These are phyloP conservation scores for Hetaerina titia DNA, from an alignment of 2,888 invertebrate species.

Conservation along the genomic window DNA sequence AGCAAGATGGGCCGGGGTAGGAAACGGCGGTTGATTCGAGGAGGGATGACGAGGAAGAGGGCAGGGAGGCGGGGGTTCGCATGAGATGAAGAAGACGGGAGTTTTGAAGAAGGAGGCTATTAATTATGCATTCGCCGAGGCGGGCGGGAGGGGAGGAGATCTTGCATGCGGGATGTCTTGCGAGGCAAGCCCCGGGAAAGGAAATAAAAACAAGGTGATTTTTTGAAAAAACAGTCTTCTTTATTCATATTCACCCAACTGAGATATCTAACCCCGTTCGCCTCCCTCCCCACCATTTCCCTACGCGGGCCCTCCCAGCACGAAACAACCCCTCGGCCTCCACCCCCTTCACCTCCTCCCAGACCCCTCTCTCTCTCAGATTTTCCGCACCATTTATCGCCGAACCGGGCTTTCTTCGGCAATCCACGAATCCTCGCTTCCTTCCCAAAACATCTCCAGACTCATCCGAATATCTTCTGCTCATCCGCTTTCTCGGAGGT, in stretches of 20 bases:
- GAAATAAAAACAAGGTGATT: neutral
- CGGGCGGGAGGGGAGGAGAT: neutral
- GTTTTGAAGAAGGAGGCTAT: neutral
- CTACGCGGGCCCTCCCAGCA: neutral
- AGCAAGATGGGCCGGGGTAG: neutral
- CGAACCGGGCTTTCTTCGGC: neutral
- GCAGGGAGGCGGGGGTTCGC: neutral
- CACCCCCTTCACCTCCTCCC: neutral
- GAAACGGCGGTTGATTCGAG: neutral
- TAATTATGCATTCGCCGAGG: conserved; percentile 10
- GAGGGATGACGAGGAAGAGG: neutral
- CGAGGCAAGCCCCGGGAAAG: neutral
- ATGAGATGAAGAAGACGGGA: conserved; percentile 9
- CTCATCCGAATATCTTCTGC: conserved; percentile 35
- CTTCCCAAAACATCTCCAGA: conserved; percentile 12
- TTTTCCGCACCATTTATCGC: conserved; percentile 50
- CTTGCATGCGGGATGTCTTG: neutral
- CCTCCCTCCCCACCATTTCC: neutral
- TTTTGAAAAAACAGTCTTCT: conserved; percentile 8
- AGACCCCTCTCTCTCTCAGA: neutral
- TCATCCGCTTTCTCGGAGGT: conserved; percentile 19
- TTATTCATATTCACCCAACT: conserved; percentile 3
- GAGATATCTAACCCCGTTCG: neutral
- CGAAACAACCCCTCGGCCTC: neutral
- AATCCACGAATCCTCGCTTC: conserved; percentile 22